Conservation (phyloP, 2,888 invertebrate species). For the Meliscaeva auricollis region DNA sequence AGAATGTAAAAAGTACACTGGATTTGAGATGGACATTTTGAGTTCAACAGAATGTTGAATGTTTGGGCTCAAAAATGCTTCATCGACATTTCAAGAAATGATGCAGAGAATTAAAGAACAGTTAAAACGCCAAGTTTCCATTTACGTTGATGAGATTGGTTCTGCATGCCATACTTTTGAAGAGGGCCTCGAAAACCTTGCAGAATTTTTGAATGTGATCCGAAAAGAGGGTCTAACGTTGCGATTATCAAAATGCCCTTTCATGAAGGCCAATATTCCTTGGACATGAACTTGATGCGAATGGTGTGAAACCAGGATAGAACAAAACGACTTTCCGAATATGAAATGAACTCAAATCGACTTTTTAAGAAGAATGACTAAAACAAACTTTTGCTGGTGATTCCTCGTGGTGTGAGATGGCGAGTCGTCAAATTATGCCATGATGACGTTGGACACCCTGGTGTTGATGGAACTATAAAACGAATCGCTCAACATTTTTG, state of each 20-base stretch:
- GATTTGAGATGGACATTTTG: slow-evolving; percentile 81
- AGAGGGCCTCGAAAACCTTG: slow-evolving; percentile 54
- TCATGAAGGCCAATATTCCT: slow-evolving; percentile 77
- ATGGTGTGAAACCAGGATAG: slow-evolving; percentile 77
- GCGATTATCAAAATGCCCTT: slow-evolving; percentile 76
- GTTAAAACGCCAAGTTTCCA: background rate
- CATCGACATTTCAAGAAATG: slow-evolving; percentile 77
- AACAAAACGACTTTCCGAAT: slow-evolving; percentile 6
- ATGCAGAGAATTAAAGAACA: slow-evolving; percentile 77
- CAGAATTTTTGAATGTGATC: slow-evolving; percentile 47
- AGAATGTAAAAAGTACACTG: slow-evolving; percentile 76
- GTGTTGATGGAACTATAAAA: slow-evolving; percentile 46
- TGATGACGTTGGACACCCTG: slow-evolving; percentile 58
- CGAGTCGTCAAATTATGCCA: slow-evolving; percentile 46
- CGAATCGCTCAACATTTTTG: slow-evolving; percentile 47
- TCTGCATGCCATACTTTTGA: slow-evolving; percentile 51
- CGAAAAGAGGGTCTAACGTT: slow-evolving; percentile 66
- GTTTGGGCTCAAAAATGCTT: slow-evolving; percentile 82
- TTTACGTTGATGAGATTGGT: background rate
- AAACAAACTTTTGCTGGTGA: slow-evolving; percentile 28
- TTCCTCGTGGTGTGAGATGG: slow-evolving; percentile 41
- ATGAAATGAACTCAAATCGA: slow-evolving; percentile 34
- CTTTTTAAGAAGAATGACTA: slow-evolving; percentile 34
- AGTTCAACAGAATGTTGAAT: slow-evolving; percentile 81
- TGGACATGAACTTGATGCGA: slow-evolving; percentile 77